These are phyloP conservation scores for Notospermus geniculatus DNA, from an alignment of 1,140 invertebrate species.

Conservation along the genomic window DNA sequence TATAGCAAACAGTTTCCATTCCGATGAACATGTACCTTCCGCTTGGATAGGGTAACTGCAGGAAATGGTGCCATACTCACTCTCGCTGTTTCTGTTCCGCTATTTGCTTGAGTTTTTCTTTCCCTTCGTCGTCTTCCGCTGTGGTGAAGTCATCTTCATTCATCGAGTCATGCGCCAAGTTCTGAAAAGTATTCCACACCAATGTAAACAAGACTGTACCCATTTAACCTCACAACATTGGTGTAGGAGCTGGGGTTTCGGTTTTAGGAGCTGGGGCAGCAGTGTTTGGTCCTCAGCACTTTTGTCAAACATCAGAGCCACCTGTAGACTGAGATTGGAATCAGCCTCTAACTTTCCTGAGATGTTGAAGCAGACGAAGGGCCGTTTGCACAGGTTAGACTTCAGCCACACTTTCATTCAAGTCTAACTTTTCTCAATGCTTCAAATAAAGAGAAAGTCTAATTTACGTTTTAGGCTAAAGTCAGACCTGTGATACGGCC, in stretches of 20 bases:
- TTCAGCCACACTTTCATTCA: no score
- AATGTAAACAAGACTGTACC: not conserved
- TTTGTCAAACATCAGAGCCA: slow-evolving; percentile 4
- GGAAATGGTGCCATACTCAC: slow-evolving; percentile 14
- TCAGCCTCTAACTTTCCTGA: not conserved
- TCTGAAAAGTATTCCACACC: slow-evolving; percentile 1
- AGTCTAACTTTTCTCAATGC: no score
- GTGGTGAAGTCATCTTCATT: slow-evolving; percentile 33
- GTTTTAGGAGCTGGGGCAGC: no score
- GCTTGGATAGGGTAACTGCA: no score
- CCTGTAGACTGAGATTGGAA: slow-evolving; percentile 4
- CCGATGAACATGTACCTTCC: not conserved
- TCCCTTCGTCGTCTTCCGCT: slow-evolving; percentile 29
- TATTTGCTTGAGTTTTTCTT: slow-evolving; percentile 17
- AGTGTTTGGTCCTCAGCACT: no score
- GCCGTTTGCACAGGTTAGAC: not conserved
- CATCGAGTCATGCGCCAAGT: slow-evolving; percentile 27
- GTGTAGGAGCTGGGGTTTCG: no score
- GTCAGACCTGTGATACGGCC: not conserved
- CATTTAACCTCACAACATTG: not conserved
- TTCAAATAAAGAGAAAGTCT: not conserved
- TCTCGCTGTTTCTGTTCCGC: slow-evolving; percentile 32
- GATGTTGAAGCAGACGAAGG: slow-evolving; percentile 2
- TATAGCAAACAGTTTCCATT: not conserved
- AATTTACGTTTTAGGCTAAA: not conserved